Evolutionary conservation across 23 tunicate genomes (phyloP), one percentile per base, ranked within the genome.

Genomic region (Trididemnum nubilum): DNA sequence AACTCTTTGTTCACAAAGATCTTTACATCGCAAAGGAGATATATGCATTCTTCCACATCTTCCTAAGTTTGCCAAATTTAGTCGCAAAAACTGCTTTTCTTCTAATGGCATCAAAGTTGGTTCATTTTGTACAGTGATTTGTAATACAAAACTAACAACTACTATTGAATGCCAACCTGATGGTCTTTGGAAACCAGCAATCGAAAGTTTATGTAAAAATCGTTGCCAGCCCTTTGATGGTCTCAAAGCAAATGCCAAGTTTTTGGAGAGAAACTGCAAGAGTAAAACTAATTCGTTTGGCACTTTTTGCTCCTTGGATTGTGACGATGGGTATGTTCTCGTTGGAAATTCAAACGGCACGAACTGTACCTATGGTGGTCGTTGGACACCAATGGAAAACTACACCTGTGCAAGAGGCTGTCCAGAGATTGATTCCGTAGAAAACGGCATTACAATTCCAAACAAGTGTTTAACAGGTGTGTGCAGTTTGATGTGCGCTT

Each of bases 1-100:
- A 1, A 82, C 93, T 15, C 22, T 88, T 19, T 88, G 93, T 66
- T 88, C 93, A 2, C 33, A 52, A 64, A 59, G 85, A 35, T n/a
- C 73, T 21, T 81, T 12, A 5, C 4, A 61, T 12, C 5, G 26
- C 5, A 25, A 25, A 22, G 67, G 67, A 61, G 26, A 61, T 12
- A 4, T 15, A 12, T 61, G 67, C 26, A 26, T 61, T 22, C 29
- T 61, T 12, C 67, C 67, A 22, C 15, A 4, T 61, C n/a, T 61
- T 4, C 29, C 27, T 61, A 4, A 21, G 27, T 61, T 26, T 4
- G 29, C 27, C 4, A 25, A 21, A 7, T 44, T 44, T 44, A 15
- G 12, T 4, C 5, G n/a, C 15, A 26, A 21, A 12, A 4, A 15
- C 4, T 61, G 67, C n/a, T 4, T 22, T 21, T 21, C 67, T 26